Evolutionary conservation across 2,797 vertebrate species (phyloP), one percentile per base, ranked within the genome.

Genomic region (Aulostomus chinensis): DNA sequence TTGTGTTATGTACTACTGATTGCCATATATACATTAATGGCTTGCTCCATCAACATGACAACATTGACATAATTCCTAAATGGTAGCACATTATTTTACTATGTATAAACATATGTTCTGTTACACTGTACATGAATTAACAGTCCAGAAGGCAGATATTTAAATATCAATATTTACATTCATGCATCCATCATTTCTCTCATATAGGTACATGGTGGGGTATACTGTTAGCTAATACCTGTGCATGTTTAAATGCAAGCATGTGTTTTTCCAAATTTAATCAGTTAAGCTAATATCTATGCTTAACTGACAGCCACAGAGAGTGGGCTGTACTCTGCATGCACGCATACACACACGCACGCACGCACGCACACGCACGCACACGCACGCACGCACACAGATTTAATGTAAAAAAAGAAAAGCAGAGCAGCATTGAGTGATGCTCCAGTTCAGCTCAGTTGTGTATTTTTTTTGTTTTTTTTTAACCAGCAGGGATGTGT

Each of bases 91-190:
- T 86, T 75, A 56, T 81, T 84, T 75, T 72, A 85, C 79, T 85
- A 87, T 83, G 87, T 90, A 89, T 91, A 86, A 90, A 91, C 84
- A 86, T 84, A 84, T 89, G 90, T 80, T 87, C 81, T 85, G 78
- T 86, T 86, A 89, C 74, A 87, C 70, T 87, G 89, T 85, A 89
- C 86, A 89, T 87, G 73, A 83, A 92, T 90, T 84, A 89, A 88
- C 85, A 76, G 88, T 92, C 78, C 87, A 91, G 89, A 93, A 93
- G 93, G 93, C 93, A 93, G 90, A 91, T 90, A 86, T 88, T 85
- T 83, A 85, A 82, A 85, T 88, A 86, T 86, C 86, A 83, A 81
- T 93, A 93, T 94, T 93, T 92, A 96, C 93, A 93, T 92, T 94
- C 94, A 94, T 96, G 95, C 95, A 94, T 86, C 88, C 88, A 81